Evolutionary conservation across 2,888 invertebrate genomes (phyloP).

Genomic region (Metacarcinus magister): DNA sequence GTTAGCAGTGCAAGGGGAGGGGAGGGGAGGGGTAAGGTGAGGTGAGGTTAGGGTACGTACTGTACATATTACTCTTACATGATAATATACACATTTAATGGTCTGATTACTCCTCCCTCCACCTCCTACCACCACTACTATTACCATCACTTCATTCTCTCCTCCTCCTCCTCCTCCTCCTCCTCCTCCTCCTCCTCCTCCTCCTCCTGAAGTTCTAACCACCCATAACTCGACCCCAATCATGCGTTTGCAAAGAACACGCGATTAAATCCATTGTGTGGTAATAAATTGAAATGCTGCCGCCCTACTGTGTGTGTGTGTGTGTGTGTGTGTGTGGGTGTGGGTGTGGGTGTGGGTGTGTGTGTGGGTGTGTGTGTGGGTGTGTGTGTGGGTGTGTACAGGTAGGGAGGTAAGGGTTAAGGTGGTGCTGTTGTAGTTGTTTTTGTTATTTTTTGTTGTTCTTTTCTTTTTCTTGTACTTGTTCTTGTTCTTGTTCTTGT

Average conservation of each 20-base stretch:
- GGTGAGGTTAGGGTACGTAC: not conserved
- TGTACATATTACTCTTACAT: not conserved
- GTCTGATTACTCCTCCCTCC: not conserved
- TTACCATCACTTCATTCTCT: not conserved
- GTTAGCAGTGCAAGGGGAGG: not conserved
- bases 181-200: conserved; percentile 12
- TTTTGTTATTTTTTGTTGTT: too few species aligned
- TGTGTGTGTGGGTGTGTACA: too few species aligned
- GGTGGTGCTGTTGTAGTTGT: too few species aligned
- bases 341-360: not conserved
- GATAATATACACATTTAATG: not conserved
- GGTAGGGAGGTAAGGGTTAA: too few species aligned
- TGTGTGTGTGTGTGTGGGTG: not conserved
- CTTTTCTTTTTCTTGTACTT: too few species aligned
- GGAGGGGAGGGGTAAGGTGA: not conserved
- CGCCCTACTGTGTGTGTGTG: not conserved
- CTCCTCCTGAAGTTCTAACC: not conserved
- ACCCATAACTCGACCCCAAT: conserved; percentile 1
- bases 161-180: not conserved
- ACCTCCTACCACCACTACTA: not conserved
- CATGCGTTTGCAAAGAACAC: not conserved
- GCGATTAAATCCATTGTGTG: not conserved
- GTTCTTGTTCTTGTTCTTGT: too few species aligned
- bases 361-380: not conserved
- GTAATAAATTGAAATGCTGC: not conserved